Percentiles rank a stretch among this genome's conserved stretches.
These are phyloP conservation scores for Drosophila eohydei DNA, from an alignment of 2,888 invertebrate species.

Conservation along the genomic window DNA sequence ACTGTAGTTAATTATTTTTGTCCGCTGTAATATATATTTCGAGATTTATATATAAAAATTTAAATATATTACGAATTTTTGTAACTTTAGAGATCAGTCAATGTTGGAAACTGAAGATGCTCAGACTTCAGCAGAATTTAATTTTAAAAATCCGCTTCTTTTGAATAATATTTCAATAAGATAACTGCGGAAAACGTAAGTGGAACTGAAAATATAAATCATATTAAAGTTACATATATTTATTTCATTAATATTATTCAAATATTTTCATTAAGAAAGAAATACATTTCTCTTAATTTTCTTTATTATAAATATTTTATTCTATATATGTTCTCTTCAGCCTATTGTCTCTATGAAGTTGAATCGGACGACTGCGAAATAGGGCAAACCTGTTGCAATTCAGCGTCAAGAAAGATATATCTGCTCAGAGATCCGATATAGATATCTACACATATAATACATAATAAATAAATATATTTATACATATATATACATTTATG, in stretches of 20 bases:
- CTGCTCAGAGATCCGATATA: not conserved
- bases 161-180: not conserved
- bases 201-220: too few relatives aligned
- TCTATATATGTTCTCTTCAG: too few relatives aligned
- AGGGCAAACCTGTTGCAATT: not conserved
- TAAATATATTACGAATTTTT: not conserved
- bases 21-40: not conserved
- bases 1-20: not conserved
- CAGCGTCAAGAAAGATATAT: not conserved
- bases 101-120: not conserved
- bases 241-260: not conserved
- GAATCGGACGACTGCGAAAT: not conserved
- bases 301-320: too few relatives aligned
- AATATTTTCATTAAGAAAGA: not conserved
- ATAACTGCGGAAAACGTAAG: not conserved
- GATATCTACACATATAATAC: not conserved
- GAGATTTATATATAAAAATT: not conserved
- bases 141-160: not conserved
- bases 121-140: not conserved
- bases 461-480: too few relatives aligned
- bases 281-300: too few relatives aligned
- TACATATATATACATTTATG: too few relatives aligned
- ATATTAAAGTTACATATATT: not conserved
- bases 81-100: not conserved
- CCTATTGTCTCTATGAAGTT: slow-evolving; percentile 7